Evolutionary conservation across 2,797 vertebrate species (phyloP).

Genomic region (Dendrocincla fuliginosa): DNA sequence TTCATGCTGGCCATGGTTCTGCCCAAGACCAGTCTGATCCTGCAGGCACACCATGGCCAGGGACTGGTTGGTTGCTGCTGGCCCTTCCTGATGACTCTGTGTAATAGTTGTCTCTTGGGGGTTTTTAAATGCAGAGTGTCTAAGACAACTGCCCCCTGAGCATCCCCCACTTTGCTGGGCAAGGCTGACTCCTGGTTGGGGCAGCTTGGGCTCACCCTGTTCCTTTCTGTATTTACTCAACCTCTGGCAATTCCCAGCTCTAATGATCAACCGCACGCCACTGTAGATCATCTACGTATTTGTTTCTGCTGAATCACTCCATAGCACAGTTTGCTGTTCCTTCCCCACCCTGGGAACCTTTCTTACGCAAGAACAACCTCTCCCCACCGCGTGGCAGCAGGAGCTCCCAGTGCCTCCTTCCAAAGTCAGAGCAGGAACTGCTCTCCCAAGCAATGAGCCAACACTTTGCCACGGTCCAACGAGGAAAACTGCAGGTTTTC

Average conservation of each 20-base stretch:
- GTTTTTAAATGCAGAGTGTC: background rate
- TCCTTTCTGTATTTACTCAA: background rate
- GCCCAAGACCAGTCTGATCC: background rate
- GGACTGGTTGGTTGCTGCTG: background rate
- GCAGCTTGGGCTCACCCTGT: background rate
- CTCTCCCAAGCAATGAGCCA: background rate
- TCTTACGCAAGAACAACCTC: rapidly evolving
- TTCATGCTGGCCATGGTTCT: background rate
- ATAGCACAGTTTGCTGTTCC: background rate
- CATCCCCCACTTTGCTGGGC: background rate
- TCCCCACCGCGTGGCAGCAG: rapidly evolving
- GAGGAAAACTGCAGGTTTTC: background rate
- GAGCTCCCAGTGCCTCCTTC: rapidly evolving
- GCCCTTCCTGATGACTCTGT: background rate
- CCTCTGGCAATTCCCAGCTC: background rate
- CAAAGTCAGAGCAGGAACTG: background rate
- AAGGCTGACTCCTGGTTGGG: background rate
- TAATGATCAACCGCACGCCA: rapidly evolving
- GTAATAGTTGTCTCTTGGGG: background rate
- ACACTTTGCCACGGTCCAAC: rapidly evolving
- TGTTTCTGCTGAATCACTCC: background rate
- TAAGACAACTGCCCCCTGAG: background rate
- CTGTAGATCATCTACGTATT: background rate
- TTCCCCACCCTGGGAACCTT: background rate
- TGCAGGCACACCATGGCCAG: background rate